Percentiles rank a stretch among this genome's conserved stretches.
These are phyloP conservation scores for Macrobrachium rosenbergii DNA, from an alignment of 1,140 invertebrate genomes.

Conservation along the genomic window DNA sequence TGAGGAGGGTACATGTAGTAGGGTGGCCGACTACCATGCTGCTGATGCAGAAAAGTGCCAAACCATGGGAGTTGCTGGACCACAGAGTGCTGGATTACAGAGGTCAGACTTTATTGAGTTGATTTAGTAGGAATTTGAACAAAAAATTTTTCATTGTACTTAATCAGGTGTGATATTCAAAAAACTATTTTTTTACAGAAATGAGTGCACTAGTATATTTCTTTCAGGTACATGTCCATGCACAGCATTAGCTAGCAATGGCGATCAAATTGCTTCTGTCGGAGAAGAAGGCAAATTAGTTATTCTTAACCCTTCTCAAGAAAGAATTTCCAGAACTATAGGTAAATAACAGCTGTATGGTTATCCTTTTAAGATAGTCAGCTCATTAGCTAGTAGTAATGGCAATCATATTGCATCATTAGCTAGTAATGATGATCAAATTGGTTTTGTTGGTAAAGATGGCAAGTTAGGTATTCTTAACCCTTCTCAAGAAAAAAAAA, in stretches of 20 bases:
- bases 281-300: slow-evolving; percentile 88
- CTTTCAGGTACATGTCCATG: too few species aligned
- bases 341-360: slow-evolving; percentile 70
- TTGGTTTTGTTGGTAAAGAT: slow-evolving; percentile 82
- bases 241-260: slow-evolving; percentile 57
- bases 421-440: slow-evolving; percentile 57
- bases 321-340: slow-evolving; percentile 74
- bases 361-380: too few species aligned
- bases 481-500: slow-evolving; percentile 75
- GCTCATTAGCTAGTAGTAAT: too few species aligned
- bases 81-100: too few species aligned
- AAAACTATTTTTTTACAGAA: too few species aligned
- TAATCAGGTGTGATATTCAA: background rate
- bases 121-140: too few species aligned
- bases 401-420: slow-evolving; percentile 58
- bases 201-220: too few species aligned
- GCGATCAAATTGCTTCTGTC: slow-evolving; percentile 71
- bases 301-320: slow-evolving; percentile 77
- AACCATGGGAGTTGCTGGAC: too few species aligned
- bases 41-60: too few species aligned
- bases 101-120: too few species aligned
- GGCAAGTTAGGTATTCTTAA: slow-evolving; percentile 81
- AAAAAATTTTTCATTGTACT: background rate
- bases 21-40: too few species aligned
- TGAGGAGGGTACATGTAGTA: too few species aligned